Evolutionary conservation across 2,888 invertebrate genomes (phyloP).

Genomic region (Cetonia aurata): DNA sequence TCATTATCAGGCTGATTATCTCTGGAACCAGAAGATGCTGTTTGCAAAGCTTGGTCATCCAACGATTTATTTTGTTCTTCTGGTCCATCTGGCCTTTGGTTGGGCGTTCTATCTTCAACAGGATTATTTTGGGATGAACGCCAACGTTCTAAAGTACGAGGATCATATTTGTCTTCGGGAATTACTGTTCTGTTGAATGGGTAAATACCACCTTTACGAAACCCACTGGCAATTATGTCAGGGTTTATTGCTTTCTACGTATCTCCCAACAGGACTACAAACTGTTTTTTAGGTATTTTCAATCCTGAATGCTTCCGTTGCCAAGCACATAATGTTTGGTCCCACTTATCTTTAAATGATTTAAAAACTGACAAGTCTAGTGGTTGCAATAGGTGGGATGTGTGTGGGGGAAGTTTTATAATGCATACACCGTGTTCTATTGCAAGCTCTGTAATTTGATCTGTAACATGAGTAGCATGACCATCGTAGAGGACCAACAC

Average conservation of each 20-base stretch:
- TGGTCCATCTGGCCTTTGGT: too few relatives aligned
- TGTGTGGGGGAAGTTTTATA: too few relatives aligned
- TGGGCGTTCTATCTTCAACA: too few relatives aligned
- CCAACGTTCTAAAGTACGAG: constrained; percentile 11
- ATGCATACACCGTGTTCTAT: neutral
- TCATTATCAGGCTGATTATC: too few relatives aligned
- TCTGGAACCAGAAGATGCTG: too few relatives aligned
- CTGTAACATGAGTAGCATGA: neutral
- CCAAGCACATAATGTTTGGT: constrained; percentile 48
- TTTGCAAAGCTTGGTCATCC: too few relatives aligned
- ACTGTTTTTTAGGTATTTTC: constrained; percentile 49
- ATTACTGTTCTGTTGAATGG: constrained; percentile 43
- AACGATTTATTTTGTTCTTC: too few relatives aligned
- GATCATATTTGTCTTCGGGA: constrained; percentile 13
- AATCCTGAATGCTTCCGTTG: constrained; percentile 47
- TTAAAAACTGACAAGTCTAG: neutral
- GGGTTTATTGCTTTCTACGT: constrained; percentile 44
- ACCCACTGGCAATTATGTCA: constrained; percentile 48
- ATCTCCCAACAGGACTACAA: constrained; percentile 48
- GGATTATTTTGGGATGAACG: constrained; percentile 1
- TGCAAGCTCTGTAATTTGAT: neutral
- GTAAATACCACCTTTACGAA: constrained; percentile 48
- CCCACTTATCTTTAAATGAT: constrained; percentile 40
- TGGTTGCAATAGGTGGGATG: neutral
- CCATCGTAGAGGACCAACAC: neutral